phyloP scores from a whole-genome alignment of 2,113 vertebrate species.

The Gymnobelideus leadbeateri region DNA sequence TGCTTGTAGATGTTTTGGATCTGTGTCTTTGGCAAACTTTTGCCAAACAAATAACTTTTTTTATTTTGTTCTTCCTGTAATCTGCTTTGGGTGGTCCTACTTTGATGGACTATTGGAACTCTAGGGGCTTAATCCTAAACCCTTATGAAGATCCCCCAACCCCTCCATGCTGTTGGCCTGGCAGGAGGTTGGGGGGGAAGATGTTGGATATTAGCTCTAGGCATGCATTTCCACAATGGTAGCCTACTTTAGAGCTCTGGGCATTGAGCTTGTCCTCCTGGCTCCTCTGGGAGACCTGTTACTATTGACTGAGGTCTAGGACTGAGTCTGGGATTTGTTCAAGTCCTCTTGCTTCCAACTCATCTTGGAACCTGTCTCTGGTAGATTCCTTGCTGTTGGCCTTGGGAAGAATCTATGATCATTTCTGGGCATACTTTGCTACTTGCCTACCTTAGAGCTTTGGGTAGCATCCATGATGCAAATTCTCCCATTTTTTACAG shows the following conservation, averaged over 20 bases:
- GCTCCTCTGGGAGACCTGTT: not conserved
- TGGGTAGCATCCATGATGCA: not conserved
- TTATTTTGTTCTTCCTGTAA: too few relatives aligned
- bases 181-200: too few relatives aligned
- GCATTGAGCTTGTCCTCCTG: not conserved
- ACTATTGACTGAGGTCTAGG: not conserved
- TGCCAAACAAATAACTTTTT: too few relatives aligned
- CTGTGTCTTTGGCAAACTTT: too few relatives aligned
- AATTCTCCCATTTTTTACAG: not conserved
- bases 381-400: not conserved
- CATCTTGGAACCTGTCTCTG: not conserved
- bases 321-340: not conserved
- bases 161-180: too few relatives aligned
- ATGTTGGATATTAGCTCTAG: too few relatives aligned
- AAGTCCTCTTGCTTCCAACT: not conserved
- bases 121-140: too few relatives aligned
- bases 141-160: too few relatives aligned
- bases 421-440: not conserved
- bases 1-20: too few relatives aligned
- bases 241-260: not conserved
- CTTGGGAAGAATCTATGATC: not conserved
- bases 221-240: too few relatives aligned
- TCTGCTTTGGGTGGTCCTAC: too few relatives aligned
- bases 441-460: not conserved
- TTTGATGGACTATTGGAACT: too few relatives aligned